Base-by-base conservation (phyloP, 2,113 vertebrate species). In the Ariopsis seemanni region DNA sequence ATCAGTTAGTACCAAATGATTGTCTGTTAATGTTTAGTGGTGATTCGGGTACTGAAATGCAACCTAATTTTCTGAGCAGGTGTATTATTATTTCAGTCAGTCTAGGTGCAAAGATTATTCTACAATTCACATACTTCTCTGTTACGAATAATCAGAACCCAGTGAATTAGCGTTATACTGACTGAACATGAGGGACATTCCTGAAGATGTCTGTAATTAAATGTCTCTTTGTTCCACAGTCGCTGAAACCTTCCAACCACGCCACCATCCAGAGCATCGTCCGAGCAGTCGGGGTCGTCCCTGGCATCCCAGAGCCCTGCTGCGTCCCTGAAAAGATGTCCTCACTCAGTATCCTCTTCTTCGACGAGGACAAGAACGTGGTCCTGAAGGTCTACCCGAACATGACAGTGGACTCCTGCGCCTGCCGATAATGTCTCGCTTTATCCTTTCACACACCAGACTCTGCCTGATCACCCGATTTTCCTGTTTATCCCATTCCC, bases 181-280 rank as follows among this genome's bases (percentile, higher is more conserved):
- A 71, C 18, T 60, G 30, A 25, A 62, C 30, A 20, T 48, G 5
- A 5, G 14, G 12, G 52, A 27, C 27, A 7, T 18, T 79, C 52
- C 42, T 52, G 17, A 52, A 50, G 9, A 42, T 48, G 34, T 48
- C 60, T 65, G 6, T 27, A 55, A 79, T 2, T 27, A 78, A 52
- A 78, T 42, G 11, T 50, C 48, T 83, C 22, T 63, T 62, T n/a
- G 88, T 90, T 86, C 88, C 91, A 69, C 88, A 99, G 98, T 96
- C 96, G 58, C 91, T 98, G 94, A 99, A 97, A 91, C 98, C 98
- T 0, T 98, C 98, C 0, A 99, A 99, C 92, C 98, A 99, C 0
- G 97, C 98, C 48, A 99, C 98, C 91, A 99, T 99, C 93, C 98
- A 99, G 95, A 99, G 98, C 88, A 99, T 99, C 5, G 97, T 99